These are phyloP conservation scores for Poliocrania exsul DNA, from an alignment of 2,797 vertebrate genomes.

Conservation along the genomic window DNA sequence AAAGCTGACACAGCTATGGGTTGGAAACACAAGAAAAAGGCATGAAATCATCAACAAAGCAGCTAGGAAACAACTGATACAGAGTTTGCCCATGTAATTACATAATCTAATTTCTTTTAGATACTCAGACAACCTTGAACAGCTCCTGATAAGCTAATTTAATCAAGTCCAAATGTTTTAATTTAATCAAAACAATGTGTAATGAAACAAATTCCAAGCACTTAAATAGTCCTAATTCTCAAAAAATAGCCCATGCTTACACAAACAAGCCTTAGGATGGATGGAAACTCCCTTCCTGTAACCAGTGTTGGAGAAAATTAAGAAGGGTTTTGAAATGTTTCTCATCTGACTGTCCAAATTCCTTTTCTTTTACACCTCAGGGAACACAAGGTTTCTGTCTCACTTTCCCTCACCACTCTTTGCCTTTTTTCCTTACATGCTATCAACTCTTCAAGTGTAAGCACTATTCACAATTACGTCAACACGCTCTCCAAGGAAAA, in stretches of 20 bases:
- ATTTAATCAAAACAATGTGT: constrained; percentile 71
- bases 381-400: neutral
- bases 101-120: constrained; percentile 50
- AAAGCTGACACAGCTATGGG: neutral
- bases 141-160: constrained; percentile 30
- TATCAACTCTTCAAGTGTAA: constrained; percentile 3
- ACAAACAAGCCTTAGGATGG: constrained; percentile 48
- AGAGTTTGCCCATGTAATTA: constrained; percentile 3
- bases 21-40: neutral
- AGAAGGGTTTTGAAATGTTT: constrained; percentile 45
- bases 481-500: constrained; percentile 5
- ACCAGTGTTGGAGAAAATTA: neutral
- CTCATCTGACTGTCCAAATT: constrained; percentile 45
- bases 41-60: neutral
- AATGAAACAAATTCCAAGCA: constrained; percentile 72
- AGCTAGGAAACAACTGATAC: neutral
- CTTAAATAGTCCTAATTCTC: constrained; percentile 68
- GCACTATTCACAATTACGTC: neutral
- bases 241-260: constrained; percentile 24
- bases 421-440: constrained; percentile 34
- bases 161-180: constrained; percentile 58
- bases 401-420: neutral
- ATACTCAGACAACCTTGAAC: neutral
- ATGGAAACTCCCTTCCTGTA: constrained; percentile 26
- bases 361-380: constrained; percentile 52